These are phyloP conservation scores for Platanista minor DNA, from an alignment of 2,113 vertebrate species.

Conservation along the genomic window DNA sequence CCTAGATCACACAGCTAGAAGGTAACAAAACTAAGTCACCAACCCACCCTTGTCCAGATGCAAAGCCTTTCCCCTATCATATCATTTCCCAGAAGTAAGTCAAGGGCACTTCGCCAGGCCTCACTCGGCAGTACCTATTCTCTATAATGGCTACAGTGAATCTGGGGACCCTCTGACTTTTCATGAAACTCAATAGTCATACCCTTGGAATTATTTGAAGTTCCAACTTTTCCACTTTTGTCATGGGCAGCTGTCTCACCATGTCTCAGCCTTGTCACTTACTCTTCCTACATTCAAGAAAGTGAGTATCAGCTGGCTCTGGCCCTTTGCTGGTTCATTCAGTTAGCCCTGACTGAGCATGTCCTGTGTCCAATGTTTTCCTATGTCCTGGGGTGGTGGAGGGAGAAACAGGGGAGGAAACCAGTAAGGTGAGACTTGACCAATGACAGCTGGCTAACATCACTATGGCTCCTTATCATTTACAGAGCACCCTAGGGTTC, in stretches of 20 bases:
- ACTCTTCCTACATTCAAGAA: not conserved
- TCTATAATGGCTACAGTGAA: not conserved
- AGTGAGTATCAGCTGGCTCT: not conserved
- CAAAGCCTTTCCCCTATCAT: not conserved
- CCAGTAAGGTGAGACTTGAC: not conserved
- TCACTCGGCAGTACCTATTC: fast-evolving
- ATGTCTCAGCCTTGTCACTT: not conserved
- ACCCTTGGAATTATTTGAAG: not conserved
- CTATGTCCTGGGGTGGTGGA: not conserved
- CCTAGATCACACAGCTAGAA: not conserved
- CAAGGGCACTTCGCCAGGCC: not conserved
- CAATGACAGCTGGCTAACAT: fast-evolving
- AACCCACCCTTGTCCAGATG: not conserved
- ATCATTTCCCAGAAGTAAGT: not conserved
- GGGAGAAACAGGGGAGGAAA: not conserved
- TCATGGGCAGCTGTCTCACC: not conserved
- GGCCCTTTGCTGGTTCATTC: not conserved
- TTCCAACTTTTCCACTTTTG: not conserved
- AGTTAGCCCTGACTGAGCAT: not conserved
- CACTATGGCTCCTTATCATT: not conserved
- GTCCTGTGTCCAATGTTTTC: not conserved
- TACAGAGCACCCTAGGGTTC: not conserved
- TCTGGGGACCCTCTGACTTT: not conserved
- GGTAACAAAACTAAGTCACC: not conserved
- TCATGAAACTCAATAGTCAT: not conserved